Conservation (phyloP, 2,888 invertebrate genomes). For the Antheraea yamamai region DNA sequence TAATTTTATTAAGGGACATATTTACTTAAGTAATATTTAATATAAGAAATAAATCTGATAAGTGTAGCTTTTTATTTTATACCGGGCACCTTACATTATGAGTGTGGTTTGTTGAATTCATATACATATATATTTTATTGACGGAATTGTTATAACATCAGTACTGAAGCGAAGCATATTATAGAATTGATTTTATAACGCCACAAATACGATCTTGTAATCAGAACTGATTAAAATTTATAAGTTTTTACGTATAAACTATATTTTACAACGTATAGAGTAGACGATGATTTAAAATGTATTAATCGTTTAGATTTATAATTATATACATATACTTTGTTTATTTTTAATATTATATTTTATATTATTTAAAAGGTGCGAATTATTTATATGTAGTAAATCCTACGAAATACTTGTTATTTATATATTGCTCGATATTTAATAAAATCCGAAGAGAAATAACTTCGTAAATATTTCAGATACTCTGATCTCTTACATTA, state of each 20-base stretch:
- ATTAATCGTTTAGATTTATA: not conserved
- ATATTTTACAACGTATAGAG: not conserved
- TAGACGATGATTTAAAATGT: not conserved
- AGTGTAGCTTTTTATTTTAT: not conserved
- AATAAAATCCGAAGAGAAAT: not conserved
- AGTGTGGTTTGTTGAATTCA: not conserved
- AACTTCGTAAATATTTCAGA: not conserved
- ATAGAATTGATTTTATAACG: not conserved
- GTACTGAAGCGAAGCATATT: not conserved
- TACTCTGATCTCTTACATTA: constrained; percentile 12
- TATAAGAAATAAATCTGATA: not conserved
- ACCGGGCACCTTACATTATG: not conserved
- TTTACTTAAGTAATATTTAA: not conserved
- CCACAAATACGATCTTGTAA: not conserved
- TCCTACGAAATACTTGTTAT: not conserved
- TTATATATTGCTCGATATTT: not conserved
- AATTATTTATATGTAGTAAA: not conserved
- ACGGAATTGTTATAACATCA: not conserved
- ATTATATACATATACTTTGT: not conserved
- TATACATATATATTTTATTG: not conserved
- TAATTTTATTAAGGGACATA: not conserved
- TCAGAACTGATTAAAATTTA: not conserved
- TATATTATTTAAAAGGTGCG: constrained; percentile 4
- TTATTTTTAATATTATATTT: not conserved
- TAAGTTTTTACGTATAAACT: not conserved